Evolutionary conservation across 2,797 vertebrate species (phyloP).

Genomic region (Lutjanus argentimaculatus): DNA sequence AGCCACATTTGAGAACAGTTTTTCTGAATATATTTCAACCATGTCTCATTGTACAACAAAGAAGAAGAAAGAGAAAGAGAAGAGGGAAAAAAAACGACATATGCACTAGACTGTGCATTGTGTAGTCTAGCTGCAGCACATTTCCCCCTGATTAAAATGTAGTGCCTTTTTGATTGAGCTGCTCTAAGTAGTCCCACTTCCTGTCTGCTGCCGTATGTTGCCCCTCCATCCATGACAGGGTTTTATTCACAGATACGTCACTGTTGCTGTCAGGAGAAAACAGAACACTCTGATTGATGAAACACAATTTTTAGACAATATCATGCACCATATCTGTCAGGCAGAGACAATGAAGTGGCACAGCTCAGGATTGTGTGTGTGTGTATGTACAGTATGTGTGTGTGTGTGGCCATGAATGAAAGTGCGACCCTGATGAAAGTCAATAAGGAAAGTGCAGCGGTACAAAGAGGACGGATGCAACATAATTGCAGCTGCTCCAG

Average conservation of each 20-base stretch:
- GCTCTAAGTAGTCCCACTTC: constrained; percentile 32
- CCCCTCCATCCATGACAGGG: constrained; percentile 9
- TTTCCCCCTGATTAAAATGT: constrained; percentile 2
- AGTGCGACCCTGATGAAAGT: constrained; percentile 22
- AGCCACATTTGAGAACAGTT: neutral
- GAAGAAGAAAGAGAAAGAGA: neutral
- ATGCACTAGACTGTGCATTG: neutral
- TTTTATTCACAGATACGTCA: constrained; percentile 18
- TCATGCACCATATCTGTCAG: constrained; percentile 26
- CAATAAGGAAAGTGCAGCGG: constrained; percentile 20
- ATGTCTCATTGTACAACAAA: neutral
- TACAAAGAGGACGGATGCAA: constrained; percentile 34
- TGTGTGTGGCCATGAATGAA: constrained; percentile 5
- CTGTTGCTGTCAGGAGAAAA: constrained; percentile 10
- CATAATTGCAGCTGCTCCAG: constrained; percentile 31
- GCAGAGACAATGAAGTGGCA: constrained; percentile 14
- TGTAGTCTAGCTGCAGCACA: neutral
- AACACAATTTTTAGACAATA: constrained; percentile 26
- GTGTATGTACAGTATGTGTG: constrained; percentile 20
- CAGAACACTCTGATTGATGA: constrained; percentile 27
- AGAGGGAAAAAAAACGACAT: neutral
- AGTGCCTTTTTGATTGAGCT: constrained; percentile 25
- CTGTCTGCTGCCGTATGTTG: constrained; percentile 34
- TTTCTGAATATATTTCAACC: neutral
- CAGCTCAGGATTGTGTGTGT: neutral